A percentile compares a stretch with the other conserved stretches of the same genome.
Evolutionary conservation across 2,888 invertebrate genomes (phyloP).

Genomic region (Philereme vetulata): DNA sequence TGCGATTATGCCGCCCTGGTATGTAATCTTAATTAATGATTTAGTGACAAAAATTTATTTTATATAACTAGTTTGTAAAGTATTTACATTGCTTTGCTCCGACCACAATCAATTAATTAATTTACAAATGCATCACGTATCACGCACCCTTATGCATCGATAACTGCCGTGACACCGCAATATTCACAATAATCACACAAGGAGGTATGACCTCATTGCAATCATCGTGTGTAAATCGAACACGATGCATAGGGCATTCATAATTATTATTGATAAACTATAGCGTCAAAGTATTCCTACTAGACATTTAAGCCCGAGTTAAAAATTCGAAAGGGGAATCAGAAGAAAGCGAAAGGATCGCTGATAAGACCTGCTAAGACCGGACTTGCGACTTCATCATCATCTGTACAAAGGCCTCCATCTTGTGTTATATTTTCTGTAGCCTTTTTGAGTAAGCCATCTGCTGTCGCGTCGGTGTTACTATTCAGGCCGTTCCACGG

Average conservation of each 20-base stretch:
- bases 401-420: no score
- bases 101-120: constrained; percentile 13
- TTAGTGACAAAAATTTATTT: no score
- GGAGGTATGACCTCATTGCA: constrained; percentile 61
- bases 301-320: constrained; percentile 1
- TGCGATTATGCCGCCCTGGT: no score
- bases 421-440: no score
- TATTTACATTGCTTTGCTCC: constrained; percentile 2
- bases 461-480: no score
- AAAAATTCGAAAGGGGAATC: not conserved
- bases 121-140: constrained; percentile 25
- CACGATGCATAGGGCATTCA: constrained; percentile 56
- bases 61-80: no score
- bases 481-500: no score
- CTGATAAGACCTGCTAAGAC: no score
- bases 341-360: no score
- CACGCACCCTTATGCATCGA: constrained; percentile 22
- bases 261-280: constrained; percentile 51
- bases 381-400: no score
- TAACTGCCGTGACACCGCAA: constrained; percentile 39
- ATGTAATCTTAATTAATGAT: no score
- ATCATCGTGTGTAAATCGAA: constrained; percentile 51
- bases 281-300: constrained; percentile 17
- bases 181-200: constrained; percentile 61
- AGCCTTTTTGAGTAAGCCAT: no score